A percentile compares a stretch with the other conserved stretches of the same genome.
These are phyloP conservation scores for Caenorhabditis sp. DNA, from an alignment of 2,888 invertebrate genomes.

Conservation along the genomic window DNA sequence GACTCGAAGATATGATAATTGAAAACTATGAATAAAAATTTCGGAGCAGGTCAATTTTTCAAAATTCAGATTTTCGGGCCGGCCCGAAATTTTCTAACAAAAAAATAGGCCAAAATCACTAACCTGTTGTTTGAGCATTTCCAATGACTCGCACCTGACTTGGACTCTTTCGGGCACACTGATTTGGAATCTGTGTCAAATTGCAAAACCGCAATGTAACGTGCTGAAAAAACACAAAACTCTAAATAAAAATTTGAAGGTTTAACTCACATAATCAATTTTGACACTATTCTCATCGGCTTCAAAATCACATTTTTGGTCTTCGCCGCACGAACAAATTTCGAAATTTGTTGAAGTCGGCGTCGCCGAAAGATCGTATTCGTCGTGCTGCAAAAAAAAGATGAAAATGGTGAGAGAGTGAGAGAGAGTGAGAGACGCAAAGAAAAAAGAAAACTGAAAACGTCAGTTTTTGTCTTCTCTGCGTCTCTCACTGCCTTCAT, in stretches of 20 bases:
- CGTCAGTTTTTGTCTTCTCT: too few species aligned
- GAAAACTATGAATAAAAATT: too few species aligned
- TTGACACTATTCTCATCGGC: neutral
- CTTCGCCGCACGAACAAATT: neutral
- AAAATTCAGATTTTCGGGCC: too few species aligned
- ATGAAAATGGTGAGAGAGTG: neutral
- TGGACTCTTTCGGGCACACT: neutral
- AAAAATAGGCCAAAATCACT: too few species aligned
- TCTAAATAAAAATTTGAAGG: neutral
- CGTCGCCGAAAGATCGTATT: neutral
- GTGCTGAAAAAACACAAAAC: neutral
- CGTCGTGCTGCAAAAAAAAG: neutral
- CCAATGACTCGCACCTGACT: neutral
- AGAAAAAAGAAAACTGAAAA: too few species aligned
- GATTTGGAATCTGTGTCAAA: neutral
- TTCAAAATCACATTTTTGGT: neutral
- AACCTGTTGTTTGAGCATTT: neutral
- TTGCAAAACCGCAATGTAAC: neutral
- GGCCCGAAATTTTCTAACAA: too few species aligned
- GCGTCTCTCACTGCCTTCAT: too few species aligned
- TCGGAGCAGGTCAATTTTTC: too few species aligned
- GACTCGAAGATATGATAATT: too few species aligned
- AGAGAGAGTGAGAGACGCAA: neutral
- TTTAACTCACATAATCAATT: neutral
- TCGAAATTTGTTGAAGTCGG: neutral